Percentiles rank a stretch among this genome's conserved stretches.
These are phyloP conservation scores for Lottia scabra DNA, from an alignment of 2,888 invertebrate species.

Conservation along the genomic window DNA sequence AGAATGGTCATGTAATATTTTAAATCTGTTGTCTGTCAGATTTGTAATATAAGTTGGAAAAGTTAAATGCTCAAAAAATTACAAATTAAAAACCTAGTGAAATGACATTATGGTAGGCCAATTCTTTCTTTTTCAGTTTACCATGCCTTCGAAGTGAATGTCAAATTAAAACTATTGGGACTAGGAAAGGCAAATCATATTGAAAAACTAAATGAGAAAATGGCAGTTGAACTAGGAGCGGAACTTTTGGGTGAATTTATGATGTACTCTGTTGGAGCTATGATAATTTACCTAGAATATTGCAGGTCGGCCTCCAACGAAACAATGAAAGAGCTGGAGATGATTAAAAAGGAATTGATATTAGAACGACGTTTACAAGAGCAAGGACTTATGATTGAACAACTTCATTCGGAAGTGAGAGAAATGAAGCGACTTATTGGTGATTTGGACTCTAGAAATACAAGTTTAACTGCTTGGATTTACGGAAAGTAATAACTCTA, in stretches of 20 bases:
- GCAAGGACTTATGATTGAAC: slow-evolving; percentile 49
- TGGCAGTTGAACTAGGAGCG: slow-evolving; percentile 95
- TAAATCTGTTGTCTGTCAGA: too few species aligned
- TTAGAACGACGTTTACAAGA: slow-evolving; percentile 70
- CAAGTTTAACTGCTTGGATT: slow-evolving; percentile 14
- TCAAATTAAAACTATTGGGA: slow-evolving; percentile 79
- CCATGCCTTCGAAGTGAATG: slow-evolving; percentile 88
- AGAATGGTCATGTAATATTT: too few species aligned
- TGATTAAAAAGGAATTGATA: slow-evolving; percentile 39
- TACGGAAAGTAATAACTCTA: slow-evolving; percentile 3
- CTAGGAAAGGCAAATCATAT: slow-evolving; percentile 90
- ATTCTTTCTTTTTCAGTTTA: slow-evolving; percentile 85
- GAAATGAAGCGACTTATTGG: slow-evolving; percentile 73
- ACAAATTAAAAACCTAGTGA: not conserved
- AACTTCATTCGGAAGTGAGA: slow-evolving; percentile 83
- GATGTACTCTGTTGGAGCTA: slow-evolving; percentile 86
- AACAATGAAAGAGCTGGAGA: slow-evolving; percentile 78
- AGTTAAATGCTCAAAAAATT: not conserved
- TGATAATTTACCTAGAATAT: slow-evolving; percentile 83
- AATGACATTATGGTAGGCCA: not conserved
- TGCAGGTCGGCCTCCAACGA: slow-evolving; percentile 81
- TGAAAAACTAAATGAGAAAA: slow-evolving; percentile 85
- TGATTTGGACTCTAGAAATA: slow-evolving; percentile 18
- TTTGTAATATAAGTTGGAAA: too few species aligned
- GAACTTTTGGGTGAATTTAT: slow-evolving; percentile 92